Conservation (phyloP, 23 tunicate genomes). For the Botrylloides violaceus region DNA sequence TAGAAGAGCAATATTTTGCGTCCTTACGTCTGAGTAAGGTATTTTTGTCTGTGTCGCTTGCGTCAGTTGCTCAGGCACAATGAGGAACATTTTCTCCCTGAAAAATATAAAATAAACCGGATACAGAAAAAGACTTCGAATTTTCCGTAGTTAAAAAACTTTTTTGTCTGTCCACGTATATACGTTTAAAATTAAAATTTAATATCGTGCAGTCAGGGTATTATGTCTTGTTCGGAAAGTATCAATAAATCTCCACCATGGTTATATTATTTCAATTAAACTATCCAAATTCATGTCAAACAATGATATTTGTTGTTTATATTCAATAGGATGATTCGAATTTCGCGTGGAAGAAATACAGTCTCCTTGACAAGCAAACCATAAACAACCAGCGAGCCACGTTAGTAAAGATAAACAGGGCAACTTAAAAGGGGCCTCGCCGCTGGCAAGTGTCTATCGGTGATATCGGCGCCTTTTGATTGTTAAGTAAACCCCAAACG, state of each 20-base stretch:
- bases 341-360: not conserved
- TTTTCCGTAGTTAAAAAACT: too few species aligned
- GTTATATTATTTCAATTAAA: too few species aligned
- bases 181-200: too few species aligned
- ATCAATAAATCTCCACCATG: too few species aligned
- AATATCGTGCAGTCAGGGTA: too few species aligned
- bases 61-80: conserved; percentile 38
- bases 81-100: conserved; percentile 59
- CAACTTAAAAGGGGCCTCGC: not conserved
- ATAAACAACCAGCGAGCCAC: not conserved
- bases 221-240: too few species aligned
- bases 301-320: not conserved
- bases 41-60: not conserved
- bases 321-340: not conserved
- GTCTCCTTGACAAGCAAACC: not conserved
- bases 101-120: conserved; percentile 19
- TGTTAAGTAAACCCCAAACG: too few species aligned
- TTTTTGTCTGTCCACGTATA: too few species aligned
- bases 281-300: too few species aligned
- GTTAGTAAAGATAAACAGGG: not conserved
- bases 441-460: not conserved
- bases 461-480: not conserved
- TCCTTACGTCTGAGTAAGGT: conserved; percentile 28
- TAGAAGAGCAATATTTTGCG: not conserved
- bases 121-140: too few species aligned